Evolutionary conservation across 2,888 invertebrate genomes (phyloP), one percentile per base, ranked within the genome.

Genomic region (Habrosyne pyritoides): DNA sequence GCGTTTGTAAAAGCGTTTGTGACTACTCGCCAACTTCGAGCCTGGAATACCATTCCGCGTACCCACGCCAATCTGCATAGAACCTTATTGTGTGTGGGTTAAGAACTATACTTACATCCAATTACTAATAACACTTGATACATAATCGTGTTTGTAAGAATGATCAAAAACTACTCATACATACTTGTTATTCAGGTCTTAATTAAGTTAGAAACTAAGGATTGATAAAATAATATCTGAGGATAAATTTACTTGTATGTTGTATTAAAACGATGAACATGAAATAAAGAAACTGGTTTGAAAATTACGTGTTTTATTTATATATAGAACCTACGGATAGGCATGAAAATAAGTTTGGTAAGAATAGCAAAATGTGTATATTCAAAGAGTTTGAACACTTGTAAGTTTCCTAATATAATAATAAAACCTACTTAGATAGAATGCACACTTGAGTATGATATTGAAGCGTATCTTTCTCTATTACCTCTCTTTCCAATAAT

Each of bases 211-310:
- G 91, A 73, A 64, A 61, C 77, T 93, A 93, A 93, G 92, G 85
- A 91, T 90, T 89, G 87, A 91, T 92, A 88, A n/a, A 89, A 88
- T 89, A 89, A 88, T 91, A 91, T 91, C 91, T 87, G 92, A 92
- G 87, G 92, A 93, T 93, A 92, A 92, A 84, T 93, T 92, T 92
- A 93, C 92, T 89, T 93, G 92, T 93, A 93, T 93, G 93, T 93
- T 93, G 93, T 93, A 93, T 89, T 92, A 89, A 92, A 92, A 91
- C 84, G 89, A 89, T 87, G 91, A 89, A 92, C 90, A 91, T 80
- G 86, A 90, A 91, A 91, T 92, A 93, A 93, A 93, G 88, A 91
- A 92, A 93, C 91, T 91, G 93, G 92, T 93, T 93, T 92, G 92
- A 93, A 50, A 18, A 81, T 30, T 75, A 67, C 63, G 79, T 59